phyloP scores from a whole-genome alignment of 2,113 vertebrate genomes.

The Myrmophylax atrothorax region DNA sequence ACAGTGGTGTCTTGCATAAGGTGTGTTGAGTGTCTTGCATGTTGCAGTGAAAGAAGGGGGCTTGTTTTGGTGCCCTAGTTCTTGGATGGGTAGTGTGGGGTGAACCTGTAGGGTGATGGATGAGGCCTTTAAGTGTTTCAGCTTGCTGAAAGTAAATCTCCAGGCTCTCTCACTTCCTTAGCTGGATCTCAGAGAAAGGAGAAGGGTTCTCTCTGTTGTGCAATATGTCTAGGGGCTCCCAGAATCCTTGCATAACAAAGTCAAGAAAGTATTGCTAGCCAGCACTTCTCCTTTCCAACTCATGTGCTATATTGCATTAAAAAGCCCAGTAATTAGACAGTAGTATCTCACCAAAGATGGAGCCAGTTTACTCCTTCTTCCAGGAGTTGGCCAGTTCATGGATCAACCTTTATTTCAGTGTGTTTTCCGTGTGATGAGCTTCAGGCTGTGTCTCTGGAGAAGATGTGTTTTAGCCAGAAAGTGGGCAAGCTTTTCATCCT shows the following conservation, averaged over 20 bases:
- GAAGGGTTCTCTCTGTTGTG: conserved; percentile 8
- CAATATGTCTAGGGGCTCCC: conserved; percentile 1
- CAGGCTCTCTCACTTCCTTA: conserved; percentile 52
- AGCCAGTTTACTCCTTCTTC: background rate
- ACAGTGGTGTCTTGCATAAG: accelerated
- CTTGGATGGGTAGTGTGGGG: background rate
- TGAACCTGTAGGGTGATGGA: background rate
- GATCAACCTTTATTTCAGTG: background rate
- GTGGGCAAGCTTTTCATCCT: background rate
- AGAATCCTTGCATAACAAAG: conserved; percentile 45
- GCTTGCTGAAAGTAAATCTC: background rate
- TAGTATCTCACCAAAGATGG: background rate
- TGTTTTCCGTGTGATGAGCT: background rate
- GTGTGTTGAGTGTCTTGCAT: background rate
- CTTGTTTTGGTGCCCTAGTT: background rate
- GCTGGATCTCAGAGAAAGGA: conserved; percentile 16
- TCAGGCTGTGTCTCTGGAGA: background rate
- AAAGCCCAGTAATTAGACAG: background rate
- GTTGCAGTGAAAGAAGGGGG: background rate
- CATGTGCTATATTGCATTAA: background rate
- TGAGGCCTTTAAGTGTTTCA: background rate
- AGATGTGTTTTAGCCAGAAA: background rate
- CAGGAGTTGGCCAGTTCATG: background rate
- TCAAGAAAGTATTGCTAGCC: conserved; percentile 22
- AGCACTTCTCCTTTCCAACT: conserved; percentile 35